Conservation (phyloP, 2,797 vertebrate genomes). For the Micromesistius poutassou region DNA sequence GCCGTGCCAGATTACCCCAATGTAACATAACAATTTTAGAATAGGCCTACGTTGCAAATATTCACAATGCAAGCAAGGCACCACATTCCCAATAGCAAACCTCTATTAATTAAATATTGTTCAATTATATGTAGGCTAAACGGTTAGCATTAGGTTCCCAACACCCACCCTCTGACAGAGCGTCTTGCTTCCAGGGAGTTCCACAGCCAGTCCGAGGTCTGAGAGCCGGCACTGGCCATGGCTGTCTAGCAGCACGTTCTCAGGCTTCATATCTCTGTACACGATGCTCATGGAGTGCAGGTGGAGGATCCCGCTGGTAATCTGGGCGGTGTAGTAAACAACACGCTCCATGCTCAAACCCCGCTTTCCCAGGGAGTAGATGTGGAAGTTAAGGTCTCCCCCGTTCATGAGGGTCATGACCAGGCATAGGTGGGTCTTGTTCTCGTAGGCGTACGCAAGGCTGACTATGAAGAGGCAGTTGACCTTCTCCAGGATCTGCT, state of each 20-base stretch:
- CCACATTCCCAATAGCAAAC: neutral
- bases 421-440: slow-evolving; percentile 86
- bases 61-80: neutral
- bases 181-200: slow-evolving; percentile 73
- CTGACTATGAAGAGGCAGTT: slow-evolving; percentile 86
- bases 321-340: slow-evolving; percentile 87
- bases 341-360: slow-evolving; percentile 83
- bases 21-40: neutral
- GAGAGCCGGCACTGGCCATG: slow-evolving; percentile 87
- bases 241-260: slow-evolving; percentile 88
- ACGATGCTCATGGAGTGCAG: slow-evolving; percentile 81
- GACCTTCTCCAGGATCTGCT: slow-evolving; percentile 86
- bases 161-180: slow-evolving; percentile 79
- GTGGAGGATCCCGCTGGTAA: slow-evolving; percentile 82
- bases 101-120: neutral
- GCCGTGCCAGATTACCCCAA: slow-evolving; percentile 15
- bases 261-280: slow-evolving; percentile 89
- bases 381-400: slow-evolving; percentile 89
- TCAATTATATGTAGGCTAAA: neutral
- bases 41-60: neutral
- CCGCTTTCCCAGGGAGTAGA: slow-evolving; percentile 82
- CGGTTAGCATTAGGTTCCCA: neutral
- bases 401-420: slow-evolving; percentile 94
- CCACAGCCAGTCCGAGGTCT: slow-evolving; percentile 85
- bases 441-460: slow-evolving; percentile 85